Evolutionary conservation across 2,888 invertebrate genomes (phyloP).

Genomic region (Chaetogeoica ovagalla): DNA sequence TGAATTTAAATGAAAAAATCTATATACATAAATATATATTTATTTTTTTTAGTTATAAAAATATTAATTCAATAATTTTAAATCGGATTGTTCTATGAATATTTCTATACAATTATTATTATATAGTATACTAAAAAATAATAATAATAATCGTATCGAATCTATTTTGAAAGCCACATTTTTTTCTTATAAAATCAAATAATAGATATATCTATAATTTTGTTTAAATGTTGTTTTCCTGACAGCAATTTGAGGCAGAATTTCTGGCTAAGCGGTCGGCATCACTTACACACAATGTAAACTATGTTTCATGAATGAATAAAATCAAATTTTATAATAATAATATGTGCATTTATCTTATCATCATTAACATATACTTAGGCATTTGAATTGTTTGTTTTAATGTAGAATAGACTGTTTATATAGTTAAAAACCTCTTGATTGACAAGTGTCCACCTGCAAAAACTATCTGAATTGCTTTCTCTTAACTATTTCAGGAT

Average conservation of each 20-base stretch:
- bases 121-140: not conserved
- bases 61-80: not conserved
- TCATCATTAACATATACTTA: conserved; percentile 16
- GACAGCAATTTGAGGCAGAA: conserved; percentile 69
- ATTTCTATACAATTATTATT: not conserved
- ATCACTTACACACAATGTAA: conserved; percentile 54
- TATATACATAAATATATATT: not conserved
- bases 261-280: conserved; percentile 59
- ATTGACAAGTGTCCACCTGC: conserved; percentile 32
- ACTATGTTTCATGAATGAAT: conserved; percentile 33
- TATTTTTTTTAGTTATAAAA: not conserved
- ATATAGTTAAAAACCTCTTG: conserved; percentile 21
- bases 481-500: conserved; percentile 11
- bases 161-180: conserved; percentile 34
- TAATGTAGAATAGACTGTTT: conserved; percentile 38
- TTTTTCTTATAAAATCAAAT: conserved; percentile 5
- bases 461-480: conserved; percentile 41
- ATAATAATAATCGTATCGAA: not conserved
- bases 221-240: conserved; percentile 55
- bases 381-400: conserved; percentile 36
- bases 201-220: conserved; percentile 30
- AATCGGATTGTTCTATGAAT: not conserved
- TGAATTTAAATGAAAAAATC: not conserved
- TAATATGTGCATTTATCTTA: conserved; percentile 32
- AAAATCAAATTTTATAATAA: conserved; percentile 19